Evolutionary conservation across 2,797 vertebrate species (phyloP).

Genomic region (Liasis olivaceus): DNA sequence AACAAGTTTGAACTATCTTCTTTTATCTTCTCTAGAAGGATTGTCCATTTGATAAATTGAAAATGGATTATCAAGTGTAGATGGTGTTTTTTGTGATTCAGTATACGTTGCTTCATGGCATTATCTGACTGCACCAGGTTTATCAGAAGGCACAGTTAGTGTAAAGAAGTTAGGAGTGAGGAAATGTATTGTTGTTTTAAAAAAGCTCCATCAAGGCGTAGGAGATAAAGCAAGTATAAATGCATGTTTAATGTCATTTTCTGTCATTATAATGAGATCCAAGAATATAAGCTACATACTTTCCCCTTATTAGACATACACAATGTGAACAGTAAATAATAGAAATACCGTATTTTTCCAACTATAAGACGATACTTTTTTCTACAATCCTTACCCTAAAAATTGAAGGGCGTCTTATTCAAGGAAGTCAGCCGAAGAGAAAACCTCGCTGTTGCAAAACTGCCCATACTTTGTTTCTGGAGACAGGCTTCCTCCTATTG

Average conservation of each 20-base stretch:
- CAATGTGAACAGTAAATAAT: constrained; percentile 54
- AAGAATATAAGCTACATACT: constrained; percentile 53
- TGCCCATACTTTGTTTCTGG: no score
- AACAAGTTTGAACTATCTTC: background rate
- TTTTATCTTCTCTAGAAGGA: background rate
- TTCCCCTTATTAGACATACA: constrained; percentile 31
- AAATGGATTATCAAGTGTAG: background rate
- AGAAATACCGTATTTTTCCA: no score
- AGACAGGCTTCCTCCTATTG: no score
- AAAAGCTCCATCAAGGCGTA: constrained; percentile 29
- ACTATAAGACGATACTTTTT: no score
- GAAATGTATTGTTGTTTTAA: background rate
- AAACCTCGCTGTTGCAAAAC: no score
- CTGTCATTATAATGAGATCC: constrained; percentile 48
- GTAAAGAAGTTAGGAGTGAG: background rate
- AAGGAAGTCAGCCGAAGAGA: no score
- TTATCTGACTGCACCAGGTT: background rate
- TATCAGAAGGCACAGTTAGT: background rate
- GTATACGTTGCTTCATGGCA: background rate
- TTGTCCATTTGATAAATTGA: background rate
- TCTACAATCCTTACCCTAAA: no score
- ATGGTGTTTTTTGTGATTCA: background rate
- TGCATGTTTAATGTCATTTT: constrained; percentile 59
- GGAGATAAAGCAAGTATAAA: constrained; percentile 49
- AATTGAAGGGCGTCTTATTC: no score